phyloP scores from a whole-genome alignment of 2,113 vertebrate genomes.

The Capricornis sumatraensis region DNA sequence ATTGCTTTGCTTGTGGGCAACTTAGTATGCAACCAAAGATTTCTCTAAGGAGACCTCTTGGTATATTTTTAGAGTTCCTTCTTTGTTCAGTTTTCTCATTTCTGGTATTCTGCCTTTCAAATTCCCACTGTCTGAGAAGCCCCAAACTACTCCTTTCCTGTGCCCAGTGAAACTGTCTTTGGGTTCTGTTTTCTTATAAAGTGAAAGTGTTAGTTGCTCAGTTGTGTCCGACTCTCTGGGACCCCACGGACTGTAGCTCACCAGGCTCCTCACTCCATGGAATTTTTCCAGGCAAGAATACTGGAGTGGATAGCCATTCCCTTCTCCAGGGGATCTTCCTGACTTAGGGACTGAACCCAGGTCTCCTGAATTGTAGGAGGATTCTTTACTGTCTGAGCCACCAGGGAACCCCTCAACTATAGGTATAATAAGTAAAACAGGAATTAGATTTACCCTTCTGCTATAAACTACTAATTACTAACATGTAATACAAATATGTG shows the following conservation, averaged over 20 bases:
- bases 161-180: not conserved
- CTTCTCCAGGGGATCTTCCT: not conserved
- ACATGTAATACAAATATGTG: not conserved
- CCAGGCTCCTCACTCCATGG: not conserved
- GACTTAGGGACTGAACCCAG: not conserved
- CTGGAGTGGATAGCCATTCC: not conserved
- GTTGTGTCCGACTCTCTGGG: not conserved
- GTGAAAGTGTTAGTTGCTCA: not conserved
- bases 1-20: not conserved
- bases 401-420: not conserved
- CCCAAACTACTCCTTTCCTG: not conserved
- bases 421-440: not conserved
- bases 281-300: not conserved
- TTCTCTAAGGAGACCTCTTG: not conserved
- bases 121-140: not conserved
- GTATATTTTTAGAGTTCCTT: not conserved
- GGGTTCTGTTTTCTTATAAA: not conserved
- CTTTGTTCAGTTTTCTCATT: not conserved
- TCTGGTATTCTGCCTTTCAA: not conserved
- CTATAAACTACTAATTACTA: not conserved
- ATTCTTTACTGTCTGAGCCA: not conserved
- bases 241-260: not conserved
- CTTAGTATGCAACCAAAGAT: not conserved
- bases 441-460: not conserved
- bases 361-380: not conserved